Percentiles rank a stretch among this genome's conserved stretches.
Conservation (phyloP, 2,888 invertebrate genomes). For the Melikaiella ostensackeni region DNA sequence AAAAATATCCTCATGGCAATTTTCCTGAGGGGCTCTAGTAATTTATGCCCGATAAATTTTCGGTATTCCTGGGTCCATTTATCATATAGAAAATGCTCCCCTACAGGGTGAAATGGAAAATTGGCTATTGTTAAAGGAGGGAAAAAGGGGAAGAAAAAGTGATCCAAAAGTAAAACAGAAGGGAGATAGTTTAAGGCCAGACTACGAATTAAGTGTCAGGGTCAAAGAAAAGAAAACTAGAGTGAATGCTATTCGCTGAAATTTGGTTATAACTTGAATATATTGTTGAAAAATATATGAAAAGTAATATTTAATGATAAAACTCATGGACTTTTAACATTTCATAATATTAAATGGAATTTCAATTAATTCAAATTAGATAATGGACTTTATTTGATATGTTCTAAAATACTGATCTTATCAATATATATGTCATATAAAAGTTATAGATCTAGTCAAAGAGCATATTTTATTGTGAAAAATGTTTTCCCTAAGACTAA, state of each 20-base stretch:
- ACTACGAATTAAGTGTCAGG: constrained; percentile 17
- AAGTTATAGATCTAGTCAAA: too few species aligned
- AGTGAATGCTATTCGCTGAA: neutral
- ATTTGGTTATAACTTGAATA: neutral
- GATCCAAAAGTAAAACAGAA: neutral
- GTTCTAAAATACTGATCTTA: too few species aligned
- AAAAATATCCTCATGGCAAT: constrained; percentile 25
- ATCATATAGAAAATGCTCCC: constrained; percentile 47
- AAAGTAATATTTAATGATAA: too few species aligned
- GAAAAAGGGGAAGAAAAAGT: neutral
- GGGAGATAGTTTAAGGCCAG: constrained; percentile 13
- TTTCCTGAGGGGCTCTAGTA: constrained; percentile 49
- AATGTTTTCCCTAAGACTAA: too few species aligned
- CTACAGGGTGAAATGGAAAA: constrained; percentile 8
- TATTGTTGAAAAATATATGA: too few species aligned
- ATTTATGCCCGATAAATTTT: constrained; percentile 67
- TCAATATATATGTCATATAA: too few species aligned
- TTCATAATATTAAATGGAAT: too few species aligned
- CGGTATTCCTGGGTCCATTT: constrained; percentile 66
- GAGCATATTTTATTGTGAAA: too few species aligned
- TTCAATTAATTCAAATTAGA: too few species aligned
- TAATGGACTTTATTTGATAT: too few species aligned
- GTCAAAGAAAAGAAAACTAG: constrained; percentile 21
- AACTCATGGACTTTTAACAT: too few species aligned
- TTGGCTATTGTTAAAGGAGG: neutral